These are phyloP conservation scores for Plagodis pulveraria DNA, from an alignment of 2,888 invertebrate genomes.

Conservation along the genomic window DNA sequence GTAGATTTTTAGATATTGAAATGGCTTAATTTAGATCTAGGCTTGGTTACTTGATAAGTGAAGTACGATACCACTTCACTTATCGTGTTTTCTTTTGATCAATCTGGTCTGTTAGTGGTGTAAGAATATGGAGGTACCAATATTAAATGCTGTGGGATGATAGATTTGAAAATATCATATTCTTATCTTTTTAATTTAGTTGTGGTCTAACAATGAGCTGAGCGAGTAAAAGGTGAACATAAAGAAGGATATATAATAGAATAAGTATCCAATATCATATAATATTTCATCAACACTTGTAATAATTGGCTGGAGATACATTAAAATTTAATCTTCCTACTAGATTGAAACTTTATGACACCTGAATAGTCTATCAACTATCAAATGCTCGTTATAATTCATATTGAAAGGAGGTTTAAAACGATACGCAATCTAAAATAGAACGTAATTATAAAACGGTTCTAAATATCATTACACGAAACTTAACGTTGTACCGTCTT, in stretches of 20 bases:
- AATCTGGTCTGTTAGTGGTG: too few relatives aligned
- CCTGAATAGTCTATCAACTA: slow-evolving; percentile 1
- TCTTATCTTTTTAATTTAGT: too few relatives aligned
- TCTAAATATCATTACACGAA: slow-evolving; percentile 56
- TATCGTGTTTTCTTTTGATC: background rate
- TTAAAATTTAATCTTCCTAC: too few relatives aligned
- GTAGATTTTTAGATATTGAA: slow-evolving; percentile 40
- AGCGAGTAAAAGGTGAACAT: too few relatives aligned
- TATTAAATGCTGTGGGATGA: too few relatives aligned
- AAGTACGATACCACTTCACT: background rate
- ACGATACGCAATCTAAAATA: slow-evolving; percentile 17
- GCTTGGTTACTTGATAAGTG: slow-evolving; percentile 7
- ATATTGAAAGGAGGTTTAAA: slow-evolving; percentile 9
- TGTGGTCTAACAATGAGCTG: too few relatives aligned
- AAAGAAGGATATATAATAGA: too few relatives aligned
- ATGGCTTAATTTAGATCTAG: slow-evolving; percentile 28
- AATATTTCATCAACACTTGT: too few relatives aligned
- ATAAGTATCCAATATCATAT: too few relatives aligned
- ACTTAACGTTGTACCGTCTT: slow-evolving; percentile 25
- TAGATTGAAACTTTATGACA: slow-evolving; percentile 5
- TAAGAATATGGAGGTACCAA: too few relatives aligned
- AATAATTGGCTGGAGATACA: too few relatives aligned
- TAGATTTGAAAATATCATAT: too few relatives aligned
- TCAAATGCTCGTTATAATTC: slow-evolving; percentile 9
- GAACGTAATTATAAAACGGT: slow-evolving; percentile 45